Percentiles rank a stretch among this genome's conserved stretches.
phyloP scores from a whole-genome alignment of 2,113 vertebrate species.

The Saguinus imperator region DNA sequence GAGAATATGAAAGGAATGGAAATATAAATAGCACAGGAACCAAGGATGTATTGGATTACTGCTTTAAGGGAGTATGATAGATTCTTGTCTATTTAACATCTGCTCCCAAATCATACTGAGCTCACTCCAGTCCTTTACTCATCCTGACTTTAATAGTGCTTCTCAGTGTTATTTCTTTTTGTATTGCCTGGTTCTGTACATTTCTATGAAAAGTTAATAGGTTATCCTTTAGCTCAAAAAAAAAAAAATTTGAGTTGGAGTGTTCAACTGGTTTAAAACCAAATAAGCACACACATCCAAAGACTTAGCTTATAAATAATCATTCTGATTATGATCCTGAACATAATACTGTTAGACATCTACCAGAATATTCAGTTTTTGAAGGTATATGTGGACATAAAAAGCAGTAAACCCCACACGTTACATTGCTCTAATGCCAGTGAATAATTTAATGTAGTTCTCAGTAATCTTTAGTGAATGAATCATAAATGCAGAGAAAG shows the following conservation, averaged over 20 bases:
- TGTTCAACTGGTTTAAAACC: neutral
- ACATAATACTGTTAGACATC: neutral
- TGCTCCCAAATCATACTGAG: neutral
- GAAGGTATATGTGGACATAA: neutral
- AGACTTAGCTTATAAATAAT: neutral
- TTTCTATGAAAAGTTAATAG: neutral
- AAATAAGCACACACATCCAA: neutral
- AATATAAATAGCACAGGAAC: neutral
- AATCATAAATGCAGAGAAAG: neutral
- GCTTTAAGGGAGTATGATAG: neutral
- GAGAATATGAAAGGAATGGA: constrained; percentile 37
- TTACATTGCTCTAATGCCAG: neutral
- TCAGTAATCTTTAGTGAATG: neutral
- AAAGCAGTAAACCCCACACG: neutral
- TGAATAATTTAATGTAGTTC: neutral
- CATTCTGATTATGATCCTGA: neutral
- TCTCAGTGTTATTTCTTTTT: neutral
- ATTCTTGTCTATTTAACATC: neutral
- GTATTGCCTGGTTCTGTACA: neutral
- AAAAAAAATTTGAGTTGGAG: neutral
- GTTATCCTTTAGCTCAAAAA: neutral
- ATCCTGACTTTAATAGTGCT: neutral
- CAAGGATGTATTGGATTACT: neutral
- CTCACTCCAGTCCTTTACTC: neutral
- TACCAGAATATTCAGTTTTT: neutral